Conservation (phyloP, 2,797 vertebrate species). For the Cheirogaleus major region DNA sequence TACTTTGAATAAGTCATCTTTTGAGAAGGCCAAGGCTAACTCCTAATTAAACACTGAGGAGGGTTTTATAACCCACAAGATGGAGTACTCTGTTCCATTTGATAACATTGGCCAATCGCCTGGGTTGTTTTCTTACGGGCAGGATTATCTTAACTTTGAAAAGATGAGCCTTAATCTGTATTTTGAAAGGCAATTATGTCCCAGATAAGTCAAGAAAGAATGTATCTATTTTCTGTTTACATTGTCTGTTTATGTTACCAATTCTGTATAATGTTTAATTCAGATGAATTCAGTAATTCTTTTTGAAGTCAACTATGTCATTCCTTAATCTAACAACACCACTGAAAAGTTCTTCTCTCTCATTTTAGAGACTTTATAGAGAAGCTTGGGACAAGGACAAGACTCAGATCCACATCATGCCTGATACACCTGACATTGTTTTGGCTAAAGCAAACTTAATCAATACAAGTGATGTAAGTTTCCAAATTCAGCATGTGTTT, state of each 20-base stretch:
- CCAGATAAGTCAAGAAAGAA: conserved; percentile 25
- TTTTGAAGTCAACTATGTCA: neutral
- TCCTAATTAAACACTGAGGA: neutral
- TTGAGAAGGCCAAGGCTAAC: neutral
- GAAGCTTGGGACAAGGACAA: conserved; percentile 90
- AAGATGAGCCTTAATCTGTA: neutral
- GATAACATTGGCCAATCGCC: neutral
- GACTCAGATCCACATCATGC: conserved; percentile 88
- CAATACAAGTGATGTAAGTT: conserved; percentile 91
- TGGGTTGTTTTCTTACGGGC: neutral
- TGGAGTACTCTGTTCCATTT: neutral
- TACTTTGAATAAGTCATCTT: neutral
- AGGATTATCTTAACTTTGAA: conserved; percentile 12
- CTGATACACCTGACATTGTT: conserved; percentile 90
- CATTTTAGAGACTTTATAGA: conserved; percentile 84
- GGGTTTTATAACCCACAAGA: neutral
- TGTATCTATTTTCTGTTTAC: neutral
- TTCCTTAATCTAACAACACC: neutral
- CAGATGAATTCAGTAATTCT: neutral
- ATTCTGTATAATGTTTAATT: neutral
- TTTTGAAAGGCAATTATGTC: conserved; percentile 8
- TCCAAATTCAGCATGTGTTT: neutral
- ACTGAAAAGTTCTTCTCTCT: conserved; percentile 32
- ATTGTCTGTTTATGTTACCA: neutral
- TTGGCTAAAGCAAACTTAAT: conserved; percentile 90